phyloP scores from a whole-genome alignment of 2,797 vertebrate genomes.

The Pseudopleuronectes americanus region DNA sequence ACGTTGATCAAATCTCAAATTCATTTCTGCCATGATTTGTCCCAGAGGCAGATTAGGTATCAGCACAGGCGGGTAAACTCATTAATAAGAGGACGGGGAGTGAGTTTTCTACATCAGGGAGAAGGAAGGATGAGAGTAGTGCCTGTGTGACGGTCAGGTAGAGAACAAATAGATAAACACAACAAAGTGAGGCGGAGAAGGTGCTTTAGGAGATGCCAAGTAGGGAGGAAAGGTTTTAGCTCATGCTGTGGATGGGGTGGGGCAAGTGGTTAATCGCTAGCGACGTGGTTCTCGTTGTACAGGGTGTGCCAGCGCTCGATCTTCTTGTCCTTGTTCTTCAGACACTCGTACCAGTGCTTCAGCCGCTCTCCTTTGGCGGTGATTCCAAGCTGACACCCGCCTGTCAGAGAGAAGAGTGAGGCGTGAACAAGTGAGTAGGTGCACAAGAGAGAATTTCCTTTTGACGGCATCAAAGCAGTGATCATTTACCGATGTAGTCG shows the following conservation, averaged over 20 bases:
- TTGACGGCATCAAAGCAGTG: constrained; percentile 12
- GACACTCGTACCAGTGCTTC: constrained; percentile 97
- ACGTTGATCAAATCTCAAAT: constrained; percentile 46
- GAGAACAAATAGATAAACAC: constrained; percentile 32
- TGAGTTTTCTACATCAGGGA: constrained; percentile 29
- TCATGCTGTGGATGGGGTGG: constrained; percentile 62
- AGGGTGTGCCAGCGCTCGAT: constrained; percentile 98
- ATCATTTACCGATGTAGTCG: constrained; percentile 92
- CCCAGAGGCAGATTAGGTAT: constrained; percentile 57
- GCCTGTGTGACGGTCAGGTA: constrained; percentile 33
- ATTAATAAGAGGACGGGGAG: constrained; percentile 46
- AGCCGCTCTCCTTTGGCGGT: constrained; percentile 95
- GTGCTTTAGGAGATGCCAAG: constrained; percentile 41
- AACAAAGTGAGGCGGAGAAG: constrained; percentile 23
- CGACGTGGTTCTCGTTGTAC: constrained; percentile 89
- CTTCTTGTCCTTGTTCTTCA: constrained; percentile 99
- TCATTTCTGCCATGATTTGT: constrained; percentile 50
- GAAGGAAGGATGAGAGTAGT: constrained; percentile 25
- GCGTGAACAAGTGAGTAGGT: constrained; percentile 18
- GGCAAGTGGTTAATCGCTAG: constrained; percentile 88
- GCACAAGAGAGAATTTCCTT: constrained; percentile 9
- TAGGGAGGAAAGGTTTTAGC: constrained; percentile 41
- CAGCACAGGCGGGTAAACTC: constrained; percentile 57
- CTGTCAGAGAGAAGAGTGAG: constrained; percentile 68
- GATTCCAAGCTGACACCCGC: constrained; percentile 95